phyloP scores from a whole-genome alignment of 37 sponge, comb jelly and placozoan genomes.

The Amphimedon queenslandica region DNA sequence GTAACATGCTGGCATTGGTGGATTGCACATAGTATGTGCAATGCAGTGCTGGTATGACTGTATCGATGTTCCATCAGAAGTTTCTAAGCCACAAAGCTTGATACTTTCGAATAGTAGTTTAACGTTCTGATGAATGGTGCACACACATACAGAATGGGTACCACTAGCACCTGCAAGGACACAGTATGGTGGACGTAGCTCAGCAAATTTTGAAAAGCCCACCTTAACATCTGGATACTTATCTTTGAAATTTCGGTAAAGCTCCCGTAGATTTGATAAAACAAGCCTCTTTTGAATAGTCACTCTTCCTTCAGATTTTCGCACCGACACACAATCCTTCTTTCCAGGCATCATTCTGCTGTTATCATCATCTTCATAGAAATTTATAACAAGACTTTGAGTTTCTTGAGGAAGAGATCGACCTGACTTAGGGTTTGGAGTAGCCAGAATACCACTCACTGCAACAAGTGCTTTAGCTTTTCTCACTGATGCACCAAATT shows the following conservation, averaged over 20 bases:
- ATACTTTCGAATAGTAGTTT: neutral
- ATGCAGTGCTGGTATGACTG: conserved; percentile 3
- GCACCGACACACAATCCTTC: conserved; percentile 32
- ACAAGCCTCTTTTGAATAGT: conserved; percentile 29
- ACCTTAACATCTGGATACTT: conserved; percentile 14
- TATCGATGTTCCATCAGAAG: neutral
- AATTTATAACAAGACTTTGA: conserved; percentile 5
- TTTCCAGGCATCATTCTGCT: conserved; percentile 38
- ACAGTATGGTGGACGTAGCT: conserved; percentile 16
- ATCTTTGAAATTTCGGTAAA: conserved; percentile 4
- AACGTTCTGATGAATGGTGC: conserved; percentile 29
- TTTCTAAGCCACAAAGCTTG: neutral
- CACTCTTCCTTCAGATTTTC: neutral
- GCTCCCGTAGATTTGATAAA: conserved; percentile 11
- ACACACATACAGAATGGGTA: conserved; percentile 37
- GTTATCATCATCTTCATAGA: conserved; percentile 21
- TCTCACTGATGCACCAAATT: conserved; percentile 19
- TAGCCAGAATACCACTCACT: conserved; percentile 11
- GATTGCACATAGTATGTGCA: conserved; percentile 28
- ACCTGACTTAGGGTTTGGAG: conserved; percentile 25
- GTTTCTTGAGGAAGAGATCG: conserved; percentile 1
- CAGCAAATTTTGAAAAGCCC: conserved; percentile 23
- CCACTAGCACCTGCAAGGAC: conserved; percentile 12
- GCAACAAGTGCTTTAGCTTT: conserved; percentile 14
- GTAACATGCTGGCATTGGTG: conserved; percentile 18